These are phyloP conservation scores for Euproctis similis DNA, from an alignment of 2,888 invertebrate species.

Conservation along the genomic window DNA sequence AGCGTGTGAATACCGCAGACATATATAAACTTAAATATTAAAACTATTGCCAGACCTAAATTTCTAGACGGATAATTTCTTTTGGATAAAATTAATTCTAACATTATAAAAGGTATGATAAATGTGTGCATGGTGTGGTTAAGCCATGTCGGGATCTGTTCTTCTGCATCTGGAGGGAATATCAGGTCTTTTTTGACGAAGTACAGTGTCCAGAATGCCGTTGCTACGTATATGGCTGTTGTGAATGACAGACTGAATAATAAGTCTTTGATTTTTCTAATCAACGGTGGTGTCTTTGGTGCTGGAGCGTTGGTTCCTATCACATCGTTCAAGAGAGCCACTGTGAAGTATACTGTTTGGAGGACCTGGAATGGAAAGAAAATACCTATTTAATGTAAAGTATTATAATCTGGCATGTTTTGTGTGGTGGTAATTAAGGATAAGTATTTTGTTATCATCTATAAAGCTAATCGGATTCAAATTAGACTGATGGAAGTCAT, in stretches of 20 bases:
- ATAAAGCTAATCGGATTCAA: no score
- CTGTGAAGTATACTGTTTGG: conserved; percentile 84
- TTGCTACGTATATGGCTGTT: conserved; percentile 85
- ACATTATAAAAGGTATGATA: conserved; percentile 82
- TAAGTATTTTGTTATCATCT: no score
- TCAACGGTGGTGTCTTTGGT: conserved; percentile 76
- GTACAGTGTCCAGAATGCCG: conserved; percentile 91
- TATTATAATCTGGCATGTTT: no score
- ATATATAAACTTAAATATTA: conserved; percentile 78
- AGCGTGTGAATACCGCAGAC: conserved; percentile 83
- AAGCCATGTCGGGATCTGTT: conserved; percentile 89
- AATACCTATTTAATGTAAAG: background rate
- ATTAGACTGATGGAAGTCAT: no score
- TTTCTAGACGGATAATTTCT: conserved; percentile 82
- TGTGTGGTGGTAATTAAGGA: no score
- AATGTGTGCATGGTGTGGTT: conserved; percentile 93
- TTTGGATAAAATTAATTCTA: conserved; percentile 83
- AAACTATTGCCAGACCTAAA: conserved; percentile 75
- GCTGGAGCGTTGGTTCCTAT: conserved; percentile 80
- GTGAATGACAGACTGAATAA: conserved; percentile 83
- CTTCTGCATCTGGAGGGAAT: conserved; percentile 85
- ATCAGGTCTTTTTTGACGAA: conserved; percentile 90
- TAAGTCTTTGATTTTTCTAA: conserved; percentile 80
- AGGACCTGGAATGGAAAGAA: conserved; percentile 77
- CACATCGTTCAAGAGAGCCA: conserved; percentile 84